Base-by-base conservation (phyloP, 2,888 invertebrate species). In the Pilophorus perplexus region DNA sequence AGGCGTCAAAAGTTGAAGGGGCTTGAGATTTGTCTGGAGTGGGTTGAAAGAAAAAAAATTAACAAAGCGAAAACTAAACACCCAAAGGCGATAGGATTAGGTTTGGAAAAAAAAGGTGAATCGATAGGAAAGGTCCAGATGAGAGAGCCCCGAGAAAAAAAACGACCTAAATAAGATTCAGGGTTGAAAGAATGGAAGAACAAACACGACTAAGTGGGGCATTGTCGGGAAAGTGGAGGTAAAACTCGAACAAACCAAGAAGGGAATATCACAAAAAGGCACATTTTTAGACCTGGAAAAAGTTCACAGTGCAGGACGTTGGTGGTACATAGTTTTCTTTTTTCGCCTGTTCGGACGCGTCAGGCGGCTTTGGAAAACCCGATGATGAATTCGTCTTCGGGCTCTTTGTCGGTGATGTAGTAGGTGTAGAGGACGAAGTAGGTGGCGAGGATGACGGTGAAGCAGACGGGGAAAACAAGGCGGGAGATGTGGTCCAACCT, bases 401-500 rank as follows among this genome's bases (percentile, higher is more conserved):
- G 16, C 20, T 65, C 64, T 40, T 50, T 68, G 23, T 76, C 75
- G 1, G 72, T 72, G 37, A 75, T 73, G 55, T 75, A 75, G 66
- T 75, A 76, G 68, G 74, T 70, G 62, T 75, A 76, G 0, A 72
- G 69, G 0, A 74, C 68, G 71, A 73, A 74, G 66, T 84, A 84
- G 60, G 80, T 77, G 5, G 79, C 75, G 74, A 84, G 81, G 72
- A 84, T 80, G 42, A 80, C 72, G n/a, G 80, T 76, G 74, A 83
- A 84, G 12, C 80, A 75, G 10, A 82, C 72, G 0, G 84, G 84
- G 72, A 84, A 84, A 37, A 80, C 74, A 5, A 81, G 76, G 66
- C 83, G 75, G 1, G 82, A 80, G 72, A 80, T 80, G 71, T 82
- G 81, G 74, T 84, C 84, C 69, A 84, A 82, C 54, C 79, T 78